A percentile compares a stretch with the other conserved stretches of the same genome.
These are phyloP conservation scores for Hololepta plana DNA, from an alignment of 2,888 invertebrate genomes.

Conservation along the genomic window DNA sequence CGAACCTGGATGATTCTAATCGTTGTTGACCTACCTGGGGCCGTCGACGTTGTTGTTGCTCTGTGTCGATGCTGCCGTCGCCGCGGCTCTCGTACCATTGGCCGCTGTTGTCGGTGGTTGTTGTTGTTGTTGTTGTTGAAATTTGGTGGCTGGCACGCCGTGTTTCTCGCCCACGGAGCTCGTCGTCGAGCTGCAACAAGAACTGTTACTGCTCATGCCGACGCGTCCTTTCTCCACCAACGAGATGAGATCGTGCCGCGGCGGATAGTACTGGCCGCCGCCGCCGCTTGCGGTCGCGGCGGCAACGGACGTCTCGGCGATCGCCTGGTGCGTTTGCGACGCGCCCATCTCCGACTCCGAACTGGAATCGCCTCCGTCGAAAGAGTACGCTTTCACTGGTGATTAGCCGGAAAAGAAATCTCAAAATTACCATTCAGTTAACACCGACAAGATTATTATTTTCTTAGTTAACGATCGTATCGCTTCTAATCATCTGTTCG, in stretches of 20 bases:
- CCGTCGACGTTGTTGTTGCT: constrained; percentile 7
- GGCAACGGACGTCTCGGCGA: constrained; percentile 5
- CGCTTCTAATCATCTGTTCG: too few relatives aligned
- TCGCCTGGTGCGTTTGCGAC: constrained; percentile 11
- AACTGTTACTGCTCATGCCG: constrained; percentile 27
- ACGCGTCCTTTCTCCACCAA: constrained; percentile 33
- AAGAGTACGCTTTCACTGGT: constrained; percentile 40
- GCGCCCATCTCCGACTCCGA: constrained; percentile 50
- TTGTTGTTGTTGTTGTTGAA: too few relatives aligned
- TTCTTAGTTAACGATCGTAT: too few relatives aligned
- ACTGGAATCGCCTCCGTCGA: constrained; percentile 46
- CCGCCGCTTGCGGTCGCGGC: too few relatives aligned
- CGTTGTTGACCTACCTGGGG: constrained; percentile 8
- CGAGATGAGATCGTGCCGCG: constrained; percentile 28
- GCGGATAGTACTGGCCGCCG: too few relatives aligned
- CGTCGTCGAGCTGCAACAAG: constrained; percentile 34
- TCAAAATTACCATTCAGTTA: not conserved
- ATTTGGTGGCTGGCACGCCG: constrained; percentile 16
- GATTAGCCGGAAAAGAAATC: constrained; percentile 12
- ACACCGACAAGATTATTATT: too few relatives aligned
- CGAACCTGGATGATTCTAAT: too few relatives aligned
- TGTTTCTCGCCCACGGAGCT: constrained; percentile 29
- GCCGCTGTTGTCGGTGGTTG: too few relatives aligned
- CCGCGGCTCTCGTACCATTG: too few relatives aligned
- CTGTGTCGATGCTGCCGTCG: too few relatives aligned